Evolutionary conservation across 2,888 invertebrate genomes (phyloP).

Genomic region (Lissonota sp.): DNA sequence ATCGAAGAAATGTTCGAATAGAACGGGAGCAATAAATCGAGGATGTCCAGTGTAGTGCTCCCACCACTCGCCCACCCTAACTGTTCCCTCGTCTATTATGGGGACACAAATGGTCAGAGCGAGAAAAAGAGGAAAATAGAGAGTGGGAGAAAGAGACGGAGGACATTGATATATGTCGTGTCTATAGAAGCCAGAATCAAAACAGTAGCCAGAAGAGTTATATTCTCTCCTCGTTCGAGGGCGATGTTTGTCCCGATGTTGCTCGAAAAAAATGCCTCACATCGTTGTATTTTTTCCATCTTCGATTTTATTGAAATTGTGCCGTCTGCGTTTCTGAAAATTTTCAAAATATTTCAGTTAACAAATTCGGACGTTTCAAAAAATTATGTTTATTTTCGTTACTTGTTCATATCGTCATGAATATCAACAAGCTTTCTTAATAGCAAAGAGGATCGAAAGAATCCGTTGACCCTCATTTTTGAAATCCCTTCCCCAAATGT

Average conservation of each 20-base stretch:
- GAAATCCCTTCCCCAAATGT: too few relatives aligned
- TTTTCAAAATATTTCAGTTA: too few relatives aligned
- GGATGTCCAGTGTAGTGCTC: slow-evolving; percentile 74
- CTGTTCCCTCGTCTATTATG: slow-evolving; percentile 69
- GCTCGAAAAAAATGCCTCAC: slow-evolving; percentile 59
- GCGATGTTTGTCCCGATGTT: slow-evolving; percentile 73
- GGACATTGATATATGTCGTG: slow-evolving; percentile 81
- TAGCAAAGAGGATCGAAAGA: too few relatives aligned
- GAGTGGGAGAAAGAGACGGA: slow-evolving; percentile 51
- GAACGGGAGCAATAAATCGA: slow-evolving; percentile 75
- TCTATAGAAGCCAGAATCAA: slow-evolving; percentile 82
- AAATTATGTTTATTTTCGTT: too few relatives aligned
- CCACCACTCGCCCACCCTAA: slow-evolving; percentile 73
- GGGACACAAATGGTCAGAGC: slow-evolving; percentile 64
- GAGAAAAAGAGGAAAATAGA: neutral
- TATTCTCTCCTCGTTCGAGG: slow-evolving; percentile 29
- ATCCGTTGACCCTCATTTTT: too few relatives aligned
- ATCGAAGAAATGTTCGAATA: slow-evolving; percentile 64
- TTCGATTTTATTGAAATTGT: slow-evolving; percentile 11
- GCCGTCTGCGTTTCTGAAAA: too few relatives aligned
- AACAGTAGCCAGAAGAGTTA: slow-evolving; percentile 72
- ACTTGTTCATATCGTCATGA: too few relatives aligned
- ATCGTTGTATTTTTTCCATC: neutral
- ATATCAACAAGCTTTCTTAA: too few relatives aligned
- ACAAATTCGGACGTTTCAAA: too few relatives aligned